Evolutionary conservation across 2,113 vertebrate species (phyloP).

Genomic region (Mustela lutreola): DNA sequence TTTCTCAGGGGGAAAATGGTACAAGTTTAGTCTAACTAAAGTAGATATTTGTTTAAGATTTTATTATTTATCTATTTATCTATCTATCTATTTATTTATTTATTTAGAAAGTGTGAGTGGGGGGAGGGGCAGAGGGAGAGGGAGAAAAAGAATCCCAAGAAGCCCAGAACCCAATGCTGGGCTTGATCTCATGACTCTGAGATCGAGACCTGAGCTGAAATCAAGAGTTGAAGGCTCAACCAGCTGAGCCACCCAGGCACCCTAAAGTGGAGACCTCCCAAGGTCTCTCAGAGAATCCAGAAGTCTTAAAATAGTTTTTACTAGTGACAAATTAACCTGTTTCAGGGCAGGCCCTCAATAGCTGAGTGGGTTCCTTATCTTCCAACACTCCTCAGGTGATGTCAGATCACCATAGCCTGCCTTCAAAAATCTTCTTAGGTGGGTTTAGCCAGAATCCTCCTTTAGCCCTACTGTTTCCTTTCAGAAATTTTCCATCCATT

Average conservation of each 20-base stretch:
- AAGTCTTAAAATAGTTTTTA: neutral
- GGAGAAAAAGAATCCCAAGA: neutral
- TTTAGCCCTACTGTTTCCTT: neutral
- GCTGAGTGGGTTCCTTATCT: neutral
- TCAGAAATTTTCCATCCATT: neutral
- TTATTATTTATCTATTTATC: neutral
- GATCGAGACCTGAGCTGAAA: neutral
- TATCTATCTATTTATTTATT: neutral
- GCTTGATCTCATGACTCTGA: neutral
- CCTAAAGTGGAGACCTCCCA: neutral
- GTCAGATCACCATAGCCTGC: neutral
- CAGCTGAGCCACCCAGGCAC: neutral
- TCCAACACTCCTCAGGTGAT: neutral
- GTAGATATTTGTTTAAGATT: neutral
- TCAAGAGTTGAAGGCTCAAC: neutral
- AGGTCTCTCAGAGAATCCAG: constrained; percentile 5
- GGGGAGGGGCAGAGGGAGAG: neutral
- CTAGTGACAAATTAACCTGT: neutral
- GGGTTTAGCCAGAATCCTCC: neutral
- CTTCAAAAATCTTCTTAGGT: neutral
- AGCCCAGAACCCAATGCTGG: rapidly evolving
- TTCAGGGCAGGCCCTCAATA: neutral
- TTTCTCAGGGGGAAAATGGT: neutral
- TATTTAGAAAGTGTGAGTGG: neutral
- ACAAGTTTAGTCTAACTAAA: neutral